These are phyloP conservation scores for Malurus splendens DNA, from an alignment of 2,797 vertebrate genomes.

Conservation along the genomic window DNA sequence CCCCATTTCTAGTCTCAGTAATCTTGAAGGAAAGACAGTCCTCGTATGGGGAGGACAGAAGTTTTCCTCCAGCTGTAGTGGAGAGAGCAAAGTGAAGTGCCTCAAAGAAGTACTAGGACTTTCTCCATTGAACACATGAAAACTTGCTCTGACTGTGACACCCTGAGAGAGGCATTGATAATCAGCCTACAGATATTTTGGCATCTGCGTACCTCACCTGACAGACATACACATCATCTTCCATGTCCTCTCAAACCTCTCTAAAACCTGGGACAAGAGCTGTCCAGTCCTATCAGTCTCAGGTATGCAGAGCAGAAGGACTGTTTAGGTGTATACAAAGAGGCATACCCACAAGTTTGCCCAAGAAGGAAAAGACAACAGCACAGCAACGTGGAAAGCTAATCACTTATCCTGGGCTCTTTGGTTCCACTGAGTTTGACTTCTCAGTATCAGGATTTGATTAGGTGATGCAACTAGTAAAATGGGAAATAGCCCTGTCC, in stretches of 20 bases:
- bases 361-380: background rate
- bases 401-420: background rate
- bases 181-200: background rate
- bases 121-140: background rate
- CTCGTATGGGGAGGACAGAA: accelerated
- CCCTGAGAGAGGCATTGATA: background rate
- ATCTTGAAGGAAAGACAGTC: background rate
- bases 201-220: background rate
- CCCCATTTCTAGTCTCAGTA: background rate
- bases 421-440: background rate
- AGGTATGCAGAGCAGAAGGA: background rate
- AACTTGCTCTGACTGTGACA: background rate
- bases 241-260: background rate
- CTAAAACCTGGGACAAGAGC: background rate
- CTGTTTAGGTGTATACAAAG: background rate
- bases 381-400: background rate
- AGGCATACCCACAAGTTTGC: background rate
- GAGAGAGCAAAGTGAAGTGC: background rate
- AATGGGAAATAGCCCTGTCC: background rate
- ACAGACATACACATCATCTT: background rate
- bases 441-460: background rate
- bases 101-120: background rate
- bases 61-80: background rate
- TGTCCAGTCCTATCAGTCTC: background rate
- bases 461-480: background rate